Evolutionary conservation across 2,888 invertebrate genomes (phyloP).

Genomic region (Hypercompe scribonia): DNA sequence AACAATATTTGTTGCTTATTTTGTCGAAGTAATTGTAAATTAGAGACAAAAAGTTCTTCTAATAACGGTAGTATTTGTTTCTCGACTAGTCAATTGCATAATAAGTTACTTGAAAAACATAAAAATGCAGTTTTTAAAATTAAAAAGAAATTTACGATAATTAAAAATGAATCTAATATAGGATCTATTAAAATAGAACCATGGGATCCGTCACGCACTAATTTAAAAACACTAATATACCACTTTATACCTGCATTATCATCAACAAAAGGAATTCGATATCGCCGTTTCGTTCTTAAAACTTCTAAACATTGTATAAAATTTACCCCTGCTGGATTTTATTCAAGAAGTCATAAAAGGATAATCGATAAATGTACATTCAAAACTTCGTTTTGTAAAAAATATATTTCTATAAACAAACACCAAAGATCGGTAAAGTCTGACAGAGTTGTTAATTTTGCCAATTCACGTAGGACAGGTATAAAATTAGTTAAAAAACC

Average conservation of each 20-base stretch:
- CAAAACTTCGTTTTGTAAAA: slow-evolving; percentile 12
- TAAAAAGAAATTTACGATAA: background rate
- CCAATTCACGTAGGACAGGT: background rate
- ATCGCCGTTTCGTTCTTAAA: background rate
- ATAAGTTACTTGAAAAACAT: background rate
- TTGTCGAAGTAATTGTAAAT: background rate
- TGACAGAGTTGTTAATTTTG: background rate
- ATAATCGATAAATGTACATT: background rate
- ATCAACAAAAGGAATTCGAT: background rate
- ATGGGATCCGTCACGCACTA: background rate
- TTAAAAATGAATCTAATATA: slow-evolving; percentile 1
- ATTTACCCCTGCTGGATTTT: background rate
- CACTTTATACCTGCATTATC: background rate
- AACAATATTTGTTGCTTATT: background rate
- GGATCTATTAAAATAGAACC: background rate
- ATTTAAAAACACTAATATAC: slow-evolving; percentile 1
- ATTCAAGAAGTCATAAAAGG: background rate
- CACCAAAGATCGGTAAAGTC: background rate
- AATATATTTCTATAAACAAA: background rate
- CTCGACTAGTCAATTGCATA: background rate
- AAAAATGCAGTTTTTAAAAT: background rate
- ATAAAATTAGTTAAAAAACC: slow-evolving; percentile 10
- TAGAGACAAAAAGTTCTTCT: background rate
- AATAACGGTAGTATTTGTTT: background rate
- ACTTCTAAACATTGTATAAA: slow-evolving; percentile 2